Base-by-base conservation (phyloP, 2,797 vertebrate genomes). In the Chromobotia macracanthus region DNA sequence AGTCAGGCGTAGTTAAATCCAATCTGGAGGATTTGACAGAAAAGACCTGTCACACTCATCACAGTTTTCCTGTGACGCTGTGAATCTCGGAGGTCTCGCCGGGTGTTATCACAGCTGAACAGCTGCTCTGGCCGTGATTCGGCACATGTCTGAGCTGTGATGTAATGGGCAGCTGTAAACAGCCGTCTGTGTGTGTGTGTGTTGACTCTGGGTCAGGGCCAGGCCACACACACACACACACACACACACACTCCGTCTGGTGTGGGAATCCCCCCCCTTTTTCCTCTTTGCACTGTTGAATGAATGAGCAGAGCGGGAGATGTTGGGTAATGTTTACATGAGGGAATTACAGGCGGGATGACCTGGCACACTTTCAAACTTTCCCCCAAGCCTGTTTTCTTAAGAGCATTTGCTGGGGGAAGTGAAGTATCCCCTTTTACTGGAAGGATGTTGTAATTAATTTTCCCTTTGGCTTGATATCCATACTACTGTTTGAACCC, bases 131-230 rank as follows among this genome's bases (percentile, higher is more conserved):
- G 23, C 25, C 58, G 48, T 68, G 65, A 64, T 44, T 78, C 67
- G 71, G 56, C 75, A 51, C 66, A 75, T 70, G 65, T 63, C 35
- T 41, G 50, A 72, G 75, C 38, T 10, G 48, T 83, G 79, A 87
- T 87, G 84, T 84, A 85, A 85, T 83, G 69, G 44, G 64, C 60
- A 58, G 74, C 53, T 83, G 86, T 87, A 85, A 86, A 87, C 87
- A 84, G 65, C 65, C 68, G 46, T 73, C 81, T 71, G 35, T 65
- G 31, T 18, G 63, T 63, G 60, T 55, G 28, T 75, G 65, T 72
- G 83, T 65, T n/a, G n/a, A n/a, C n/a, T n/a, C n/a, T n/a, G n/a
- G n/a, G n/a, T n/a, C n/a, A n/a, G 58, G 10, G 78, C 67, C n/a
- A n/a, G n/a, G n/a, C n/a, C n/a, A n/a, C n/a, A n/a, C n/a, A n/a